These are phyloP conservation scores for Pecten maximus DNA, from an alignment of 2,888 invertebrate genomes.

Conservation along the genomic window DNA sequence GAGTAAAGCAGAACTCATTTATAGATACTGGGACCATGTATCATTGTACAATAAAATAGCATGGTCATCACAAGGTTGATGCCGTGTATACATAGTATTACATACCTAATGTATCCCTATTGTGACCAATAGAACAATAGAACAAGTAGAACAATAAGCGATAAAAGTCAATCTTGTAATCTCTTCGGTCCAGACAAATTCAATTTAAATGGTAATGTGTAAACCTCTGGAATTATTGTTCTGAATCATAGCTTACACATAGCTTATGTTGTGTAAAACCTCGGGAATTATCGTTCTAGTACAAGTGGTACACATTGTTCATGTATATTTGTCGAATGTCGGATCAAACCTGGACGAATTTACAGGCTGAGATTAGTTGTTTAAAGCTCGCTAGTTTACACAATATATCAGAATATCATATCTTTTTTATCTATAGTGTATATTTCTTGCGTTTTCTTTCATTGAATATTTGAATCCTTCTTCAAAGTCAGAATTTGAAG, in stretches of 20 bases:
- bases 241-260: not conserved
- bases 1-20: too few species aligned
- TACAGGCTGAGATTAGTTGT: not conserved
- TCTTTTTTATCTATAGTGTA: too few species aligned
- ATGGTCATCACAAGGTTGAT: not conserved
- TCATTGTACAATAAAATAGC: not conserved
- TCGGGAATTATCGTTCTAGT: constrained; percentile 1
- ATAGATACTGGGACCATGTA: too few species aligned
- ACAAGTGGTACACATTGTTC: not conserved
- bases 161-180: not conserved
- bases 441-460: not conserved
- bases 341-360: not conserved
- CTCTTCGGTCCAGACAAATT: not conserved
- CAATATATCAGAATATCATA: not conserved
- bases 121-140: not conserved
- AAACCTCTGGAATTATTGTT: not conserved
- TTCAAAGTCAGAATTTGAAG: not conserved
- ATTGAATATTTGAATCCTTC: not conserved
- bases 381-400: not conserved
- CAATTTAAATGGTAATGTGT: not conserved
- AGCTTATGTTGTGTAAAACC: not conserved
- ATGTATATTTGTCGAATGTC: not conserved
- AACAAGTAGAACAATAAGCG: not conserved
- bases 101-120: not conserved
- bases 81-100: not conserved